Conservation (phyloP, 2,113 vertebrate genomes). For the Myiagra hebetior region DNA sequence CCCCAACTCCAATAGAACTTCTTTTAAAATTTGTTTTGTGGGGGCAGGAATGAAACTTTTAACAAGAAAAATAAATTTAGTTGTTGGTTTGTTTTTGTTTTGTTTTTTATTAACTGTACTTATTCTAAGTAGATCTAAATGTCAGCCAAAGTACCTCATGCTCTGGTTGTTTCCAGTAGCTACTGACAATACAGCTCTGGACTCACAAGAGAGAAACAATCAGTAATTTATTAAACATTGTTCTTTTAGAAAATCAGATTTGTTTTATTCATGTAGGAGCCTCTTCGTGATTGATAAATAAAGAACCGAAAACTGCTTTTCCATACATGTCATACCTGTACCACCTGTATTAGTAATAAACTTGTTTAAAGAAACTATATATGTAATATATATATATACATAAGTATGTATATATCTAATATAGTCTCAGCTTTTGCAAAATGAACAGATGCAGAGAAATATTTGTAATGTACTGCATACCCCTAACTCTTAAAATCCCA, state of each 20-base stretch:
- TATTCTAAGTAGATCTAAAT: not conserved
- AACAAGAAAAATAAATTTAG: not conserved
- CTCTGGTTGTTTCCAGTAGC: not conserved
- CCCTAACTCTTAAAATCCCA: not conserved
- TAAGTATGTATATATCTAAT: not conserved
- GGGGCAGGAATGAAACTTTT: not conserved
- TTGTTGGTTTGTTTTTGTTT: not conserved
- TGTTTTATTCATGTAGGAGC: not conserved
- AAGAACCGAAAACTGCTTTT: not conserved
- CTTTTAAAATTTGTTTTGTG: not conserved
- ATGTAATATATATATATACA: not conserved
- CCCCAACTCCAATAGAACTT: not conserved
- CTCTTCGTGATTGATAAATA: not conserved
- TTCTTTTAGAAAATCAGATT: not conserved
- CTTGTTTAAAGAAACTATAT: not conserved
- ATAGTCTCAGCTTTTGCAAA: not conserved
- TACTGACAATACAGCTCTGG: not conserved
- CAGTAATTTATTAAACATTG: not conserved
- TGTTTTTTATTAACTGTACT: not conserved
- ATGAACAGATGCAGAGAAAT: not conserved
- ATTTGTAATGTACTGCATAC: not conserved
- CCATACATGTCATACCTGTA: not conserved
- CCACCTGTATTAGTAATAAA: not conserved
- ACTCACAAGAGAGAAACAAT: not conserved
- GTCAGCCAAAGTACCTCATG: not conserved